Evolutionary conservation across 2,797 vertebrate genomes (phyloP), one percentile per base, ranked within the genome.

Genomic region (Mormyrus hasselquistii): DNA sequence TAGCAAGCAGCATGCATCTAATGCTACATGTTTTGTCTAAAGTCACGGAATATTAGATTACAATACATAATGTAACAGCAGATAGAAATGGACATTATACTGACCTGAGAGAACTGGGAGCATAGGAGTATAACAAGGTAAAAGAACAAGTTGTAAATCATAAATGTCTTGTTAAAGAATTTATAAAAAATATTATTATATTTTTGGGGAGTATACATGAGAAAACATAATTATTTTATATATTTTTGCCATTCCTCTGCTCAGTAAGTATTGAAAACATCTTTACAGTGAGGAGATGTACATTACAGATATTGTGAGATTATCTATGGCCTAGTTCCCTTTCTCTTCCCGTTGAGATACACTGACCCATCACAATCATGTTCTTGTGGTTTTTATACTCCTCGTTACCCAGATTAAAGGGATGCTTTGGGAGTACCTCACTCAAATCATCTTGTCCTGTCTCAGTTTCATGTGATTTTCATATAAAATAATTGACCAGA

Each of bases 81-180:
- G 38, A 14, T 25, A 44, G 34, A 87, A n/a, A 8, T 85, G 22
- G 16, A 38, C 22, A 16, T 10, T 1, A 88, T 10, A 83, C 89
- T 90, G 29, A 91, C 91, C 91, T 91, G 91, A 9, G 91, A 90
- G 88, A 91, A 89, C 91, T 91, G 88, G 53, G 19, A 22, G 25
- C 7, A 38, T n/a, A 57, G 50, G 62, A 53, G 16, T 29, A 52
- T 25, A 76, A 88, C n/a, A 47, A 87, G 57, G 44, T 50, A 25
- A 50, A 85, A 85, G n/a, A 50, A 85, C 7, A 83, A 83, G 8
- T 25, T 8, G 50, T 50, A 50, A 29, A 25, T 85, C n/a, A 52
- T n/a, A 85, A 52, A 29, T 29, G 12, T 85, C n/a, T 49, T 85
- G 3, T 85, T 50, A 79, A 8, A 79, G 49, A 85, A 85, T 44